Evolutionary conservation across 1,140 invertebrate genomes (phyloP).

Genomic region (Drosophila sp.): DNA sequence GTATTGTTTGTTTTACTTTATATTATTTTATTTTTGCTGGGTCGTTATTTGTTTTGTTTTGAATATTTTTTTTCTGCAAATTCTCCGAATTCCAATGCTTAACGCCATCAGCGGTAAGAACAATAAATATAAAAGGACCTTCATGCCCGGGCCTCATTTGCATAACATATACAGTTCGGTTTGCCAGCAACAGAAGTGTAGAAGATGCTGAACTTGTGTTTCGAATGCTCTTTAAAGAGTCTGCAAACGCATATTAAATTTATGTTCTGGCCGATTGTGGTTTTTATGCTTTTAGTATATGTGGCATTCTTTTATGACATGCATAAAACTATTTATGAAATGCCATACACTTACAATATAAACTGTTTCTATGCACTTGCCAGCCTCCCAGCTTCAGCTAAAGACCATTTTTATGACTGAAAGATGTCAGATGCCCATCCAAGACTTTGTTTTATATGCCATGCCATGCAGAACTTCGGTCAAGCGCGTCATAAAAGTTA

Average conservation of each 20-base stretch:
- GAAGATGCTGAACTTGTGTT: constrained; percentile 39
- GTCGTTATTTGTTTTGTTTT: constrained; percentile 54
- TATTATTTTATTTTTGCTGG: constrained; percentile 29
- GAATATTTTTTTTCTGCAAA: constrained; percentile 29
- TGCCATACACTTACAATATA: constrained; percentile 37
- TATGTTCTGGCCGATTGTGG: constrained; percentile 51
- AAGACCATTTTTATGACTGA: constrained; percentile 50
- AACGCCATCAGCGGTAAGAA: constrained; percentile 54
- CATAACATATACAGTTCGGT: constrained; percentile 49
- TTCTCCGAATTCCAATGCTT: constrained; percentile 56
- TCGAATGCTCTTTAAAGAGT: constrained; percentile 47
- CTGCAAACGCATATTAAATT: background rate
- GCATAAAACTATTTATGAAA: constrained; percentile 77
- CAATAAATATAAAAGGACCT: constrained; percentile 59
- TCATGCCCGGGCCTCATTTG: constrained; percentile 55
- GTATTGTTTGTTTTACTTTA: constrained; percentile 57
- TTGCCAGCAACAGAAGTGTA: constrained; percentile 18
- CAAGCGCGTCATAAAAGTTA: constrained; percentile 56
- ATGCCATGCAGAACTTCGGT: constrained; percentile 29
- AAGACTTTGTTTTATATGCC: constrained; percentile 64
- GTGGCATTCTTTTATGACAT: constrained; percentile 40
- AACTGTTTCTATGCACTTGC: constrained; percentile 39
- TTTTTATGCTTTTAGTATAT: constrained; percentile 56
- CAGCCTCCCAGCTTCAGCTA: constrained; percentile 8
- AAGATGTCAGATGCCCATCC: constrained; percentile 4